Evolutionary conservation across 2,797 vertebrate genomes (phyloP).

Genomic region (Xerus rutilus): DNA sequence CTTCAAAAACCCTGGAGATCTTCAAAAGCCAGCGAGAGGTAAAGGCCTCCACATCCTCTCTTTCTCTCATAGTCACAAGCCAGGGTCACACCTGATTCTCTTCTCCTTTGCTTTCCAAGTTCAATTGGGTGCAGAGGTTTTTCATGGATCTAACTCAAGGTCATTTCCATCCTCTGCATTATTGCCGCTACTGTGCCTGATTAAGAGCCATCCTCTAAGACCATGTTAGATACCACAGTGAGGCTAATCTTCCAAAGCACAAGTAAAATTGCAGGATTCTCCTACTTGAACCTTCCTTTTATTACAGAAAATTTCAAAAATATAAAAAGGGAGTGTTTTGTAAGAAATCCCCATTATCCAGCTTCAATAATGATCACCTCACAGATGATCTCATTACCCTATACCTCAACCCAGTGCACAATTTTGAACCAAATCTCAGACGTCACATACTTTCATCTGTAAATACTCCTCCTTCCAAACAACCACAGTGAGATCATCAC

Average conservation of each 20-base stretch:
- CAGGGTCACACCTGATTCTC: neutral
- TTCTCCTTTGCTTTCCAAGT: neutral
- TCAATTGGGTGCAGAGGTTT: neutral
- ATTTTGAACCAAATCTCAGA: constrained; percentile 4
- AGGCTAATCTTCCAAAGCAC: neutral
- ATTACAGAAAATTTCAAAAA: neutral
- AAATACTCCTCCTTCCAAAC: neutral
- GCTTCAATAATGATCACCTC: neutral
- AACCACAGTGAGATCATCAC: neutral
- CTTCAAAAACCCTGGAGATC: neutral
- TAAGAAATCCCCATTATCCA: neutral
- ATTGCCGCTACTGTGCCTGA: neutral
- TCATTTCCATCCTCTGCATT: neutral
- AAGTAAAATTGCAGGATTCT: neutral
- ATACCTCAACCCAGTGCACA: neutral
- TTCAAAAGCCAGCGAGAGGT: neutral
- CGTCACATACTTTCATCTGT: neutral
- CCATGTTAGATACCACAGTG: neutral
- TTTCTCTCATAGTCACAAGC: neutral
- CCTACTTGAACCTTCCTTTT: neutral
- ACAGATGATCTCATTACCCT: neutral
- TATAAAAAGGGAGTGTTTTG: neutral
- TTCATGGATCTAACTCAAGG: neutral
- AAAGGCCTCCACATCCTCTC: neutral
- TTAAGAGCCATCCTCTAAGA: neutral